These are phyloP conservation scores for Mus spretus DNA, from an alignment of 2,797 vertebrate species.

Conservation along the genomic window DNA sequence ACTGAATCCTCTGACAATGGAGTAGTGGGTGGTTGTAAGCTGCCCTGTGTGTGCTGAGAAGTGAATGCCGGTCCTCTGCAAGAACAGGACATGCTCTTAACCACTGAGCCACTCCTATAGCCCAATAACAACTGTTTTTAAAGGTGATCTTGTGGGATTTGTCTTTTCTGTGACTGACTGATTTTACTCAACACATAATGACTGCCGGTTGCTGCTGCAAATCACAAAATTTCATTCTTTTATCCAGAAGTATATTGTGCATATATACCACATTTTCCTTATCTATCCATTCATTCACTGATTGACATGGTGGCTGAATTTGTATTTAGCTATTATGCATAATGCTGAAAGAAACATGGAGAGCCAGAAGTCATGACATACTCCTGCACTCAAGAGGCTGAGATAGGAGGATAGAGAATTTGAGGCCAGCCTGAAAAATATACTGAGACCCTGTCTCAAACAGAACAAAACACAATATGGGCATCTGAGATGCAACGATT, in stretches of 20 bases:
- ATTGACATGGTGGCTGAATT: not conserved
- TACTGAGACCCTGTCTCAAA: not conserved
- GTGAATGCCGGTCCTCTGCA: too few species aligned
- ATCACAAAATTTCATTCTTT: not conserved
- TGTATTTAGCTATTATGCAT: not conserved
- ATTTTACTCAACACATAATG: not conserved
- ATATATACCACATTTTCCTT: not conserved
- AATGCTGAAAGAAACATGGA: not conserved
- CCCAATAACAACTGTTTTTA: not conserved
- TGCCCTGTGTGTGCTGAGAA: not conserved
- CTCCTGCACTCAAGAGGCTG: not conserved
- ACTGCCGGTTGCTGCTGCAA: not conserved
- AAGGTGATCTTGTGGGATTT: not conserved
- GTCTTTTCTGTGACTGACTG: conserved; percentile 6
- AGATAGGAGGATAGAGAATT: not conserved
- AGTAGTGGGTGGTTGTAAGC: not conserved
- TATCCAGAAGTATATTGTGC: not conserved
- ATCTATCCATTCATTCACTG: not conserved
- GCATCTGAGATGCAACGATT: not conserved
- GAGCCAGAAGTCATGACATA: not conserved
- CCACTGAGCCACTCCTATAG: not conserved
- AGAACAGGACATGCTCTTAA: not conserved
- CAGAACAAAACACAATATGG: not conserved
- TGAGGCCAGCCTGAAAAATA: not conserved
- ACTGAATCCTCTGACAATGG: too few species aligned